Percentiles rank a stretch among this genome's conserved stretches.
These are phyloP conservation scores for Morpho achilles DNA, from an alignment of 2,888 invertebrate species.

Conservation along the genomic window DNA sequence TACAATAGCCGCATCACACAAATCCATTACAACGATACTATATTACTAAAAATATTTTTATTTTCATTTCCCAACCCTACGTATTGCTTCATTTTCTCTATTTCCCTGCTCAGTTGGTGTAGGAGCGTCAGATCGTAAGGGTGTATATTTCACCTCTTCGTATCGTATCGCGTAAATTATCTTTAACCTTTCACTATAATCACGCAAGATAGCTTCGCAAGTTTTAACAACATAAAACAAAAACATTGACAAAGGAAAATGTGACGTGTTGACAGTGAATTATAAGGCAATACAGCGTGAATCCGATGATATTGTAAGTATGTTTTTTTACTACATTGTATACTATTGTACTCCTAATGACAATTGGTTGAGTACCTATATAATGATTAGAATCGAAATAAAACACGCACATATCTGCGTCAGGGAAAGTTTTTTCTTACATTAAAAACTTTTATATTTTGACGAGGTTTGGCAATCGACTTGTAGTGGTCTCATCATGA, in stretches of 20 bases:
- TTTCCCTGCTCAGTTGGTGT: slow-evolving; percentile 51
- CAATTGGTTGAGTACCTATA: slow-evolving; percentile 6
- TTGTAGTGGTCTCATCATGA: no score
- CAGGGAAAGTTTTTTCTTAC: no score
- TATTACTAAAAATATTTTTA: slow-evolving; percentile 1
- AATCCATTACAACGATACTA: neutral
- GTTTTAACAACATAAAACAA: slow-evolving; percentile 16
- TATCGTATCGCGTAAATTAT: slow-evolving; percentile 27
- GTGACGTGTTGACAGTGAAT: slow-evolving; percentile 32
- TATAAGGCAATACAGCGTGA: slow-evolving; percentile 29
- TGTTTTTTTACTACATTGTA: slow-evolving; percentile 13
- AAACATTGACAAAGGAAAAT: slow-evolving; percentile 34
- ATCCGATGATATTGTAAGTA: slow-evolving; percentile 36
- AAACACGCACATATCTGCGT: slow-evolving; percentile 1
- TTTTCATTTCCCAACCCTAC: slow-evolving; percentile 38
- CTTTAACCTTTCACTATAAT: slow-evolving; percentile 23
- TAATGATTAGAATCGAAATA: slow-evolving; percentile 7
- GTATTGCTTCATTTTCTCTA: slow-evolving; percentile 53
- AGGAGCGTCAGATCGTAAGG: slow-evolving; percentile 35
- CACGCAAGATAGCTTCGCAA: slow-evolving; percentile 27
- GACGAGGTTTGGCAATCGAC: no score
- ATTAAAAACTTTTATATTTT: no score
- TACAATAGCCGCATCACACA: neutral
- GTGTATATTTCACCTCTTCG: slow-evolving; percentile 25
- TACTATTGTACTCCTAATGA: slow-evolving; percentile 18